Evolutionary conservation across 2,113 vertebrate species (phyloP).

Genomic region (Poicephalus gulielmi): DNA sequence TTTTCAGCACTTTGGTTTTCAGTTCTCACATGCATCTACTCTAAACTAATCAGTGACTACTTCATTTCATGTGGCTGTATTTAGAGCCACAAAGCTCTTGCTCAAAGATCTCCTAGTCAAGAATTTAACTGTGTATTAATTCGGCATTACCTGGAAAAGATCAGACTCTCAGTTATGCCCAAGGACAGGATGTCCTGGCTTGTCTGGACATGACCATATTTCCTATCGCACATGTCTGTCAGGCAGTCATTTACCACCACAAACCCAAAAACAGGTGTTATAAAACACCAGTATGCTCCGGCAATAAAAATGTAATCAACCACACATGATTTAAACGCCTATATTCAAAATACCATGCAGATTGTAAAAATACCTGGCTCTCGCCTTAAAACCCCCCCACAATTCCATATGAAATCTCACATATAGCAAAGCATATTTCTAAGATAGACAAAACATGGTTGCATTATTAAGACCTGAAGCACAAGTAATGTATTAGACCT

Average conservation of each 20-base stretch:
- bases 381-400: neutral
- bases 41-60: neutral
- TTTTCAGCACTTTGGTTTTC: neutral
- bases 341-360: neutral
- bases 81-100: neutral
- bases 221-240: accelerated
- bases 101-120: neutral
- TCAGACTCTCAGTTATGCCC: neutral
- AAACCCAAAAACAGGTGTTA: neutral
- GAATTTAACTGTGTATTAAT: neutral
- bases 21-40: neutral
- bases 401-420: neutral
- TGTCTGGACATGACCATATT: accelerated
- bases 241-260: neutral
- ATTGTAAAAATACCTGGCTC: neutral
- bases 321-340: neutral
- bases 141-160: neutral
- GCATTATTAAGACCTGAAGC: neutral
- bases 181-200: neutral
- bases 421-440: neutral
- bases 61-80: neutral
- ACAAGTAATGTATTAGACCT: neutral
- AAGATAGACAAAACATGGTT: neutral
- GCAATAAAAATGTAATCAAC: neutral
- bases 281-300: neutral